Base-by-base conservation (phyloP, 1,140 invertebrate species). In the Hesperophylax magnus region DNA sequence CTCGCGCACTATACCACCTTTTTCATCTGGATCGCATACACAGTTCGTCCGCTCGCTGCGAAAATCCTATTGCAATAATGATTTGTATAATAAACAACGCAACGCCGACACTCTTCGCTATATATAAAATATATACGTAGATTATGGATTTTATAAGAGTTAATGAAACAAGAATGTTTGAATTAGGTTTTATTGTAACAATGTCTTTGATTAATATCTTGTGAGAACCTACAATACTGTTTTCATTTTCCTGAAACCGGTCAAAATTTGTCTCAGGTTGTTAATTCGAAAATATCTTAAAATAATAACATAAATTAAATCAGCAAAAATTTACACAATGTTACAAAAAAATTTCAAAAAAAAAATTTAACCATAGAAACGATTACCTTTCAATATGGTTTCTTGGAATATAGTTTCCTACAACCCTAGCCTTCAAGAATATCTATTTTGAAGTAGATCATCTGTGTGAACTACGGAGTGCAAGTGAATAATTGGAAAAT, bases 181-280 rank as follows among this genome's bases (percentile, higher is more conserved):
- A 67, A 52, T 27, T 61, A 65, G 31, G 9, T 67, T 53, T 69
- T 71, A 67, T 78, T 78, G 52, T 78, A 78, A 78, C 77, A 78
- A 78, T 78, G 34, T 69, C 34, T 78, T 78, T 53, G 54, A 67
- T n/a, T 78, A 69, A 78, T 78, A 78, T 58, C 56, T 71, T 71
- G 39, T 54, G 65, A 71, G 63, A 53, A 69, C 63, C 47, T 78
- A 78, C 63, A 78, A 78, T 31, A 63, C 67, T 65, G 67, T 63
- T 54, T 78, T 31, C 47, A 78, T 78, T 39, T 17, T 77, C 67
- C 47, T 53, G 63, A 78, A 31, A 78, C n/a, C 22, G 7, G 20
- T 63, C 65, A 71, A 18, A 69, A 78, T 67, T 56, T 27, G 17
- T 54, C 14, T 53, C 69, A 56, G 20, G n/a, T 52, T 72, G 69